Base-by-base conservation (phyloP, 64 coral and sea anemone species). In the Cladopsammia gracilis region DNA sequence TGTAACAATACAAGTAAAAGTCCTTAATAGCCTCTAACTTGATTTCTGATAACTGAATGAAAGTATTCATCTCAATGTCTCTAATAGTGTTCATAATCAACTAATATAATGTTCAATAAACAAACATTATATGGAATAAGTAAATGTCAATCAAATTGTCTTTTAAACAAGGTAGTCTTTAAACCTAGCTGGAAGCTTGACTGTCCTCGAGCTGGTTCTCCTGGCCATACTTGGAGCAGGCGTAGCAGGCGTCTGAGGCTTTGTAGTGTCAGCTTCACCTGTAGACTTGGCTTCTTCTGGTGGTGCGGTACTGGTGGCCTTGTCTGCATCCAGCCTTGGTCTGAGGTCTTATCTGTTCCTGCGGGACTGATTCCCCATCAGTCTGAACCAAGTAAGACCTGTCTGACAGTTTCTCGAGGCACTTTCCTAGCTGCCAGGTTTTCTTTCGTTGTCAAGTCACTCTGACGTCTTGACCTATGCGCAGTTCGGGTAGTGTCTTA, bases 401-500 rank as follows among this genome's bases (percentile, higher is more conserved):
- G 64, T 82, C 77, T 52, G 89, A 82, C 58, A 91, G 45, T 44
- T 83, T 83, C 18, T 23, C 89, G 22, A 91, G 23, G 51, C 87
- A 89, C 25, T 25, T 79, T 48, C 87, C 87, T 9, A 18, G n/a
- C 45, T 77, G 6, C 76, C 89, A 91, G 62, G 76, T 82, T 44
- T 91, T 72, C 47, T 57, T 70, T 48, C 56, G 56, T 16, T 91
- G 66, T 25, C 25, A 56, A 25, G 73, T 43, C 16, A 66, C 76
- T 90, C 88, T 78, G 34, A 90, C 56, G 9, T 78, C 74, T 90
- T 79, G 56, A 58, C 88, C 73, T 22, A 70, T 65, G 26, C 79
- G 62, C 18, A 90, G 64, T 74, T 91, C 89, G 3, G 89, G 89
- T 70, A 91, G 78, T 83, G 48, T 64, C 76, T 57, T 81, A 47